phyloP scores from a whole-genome alignment of 2,888 invertebrate species.

The Malachius bipustulatus region DNA sequence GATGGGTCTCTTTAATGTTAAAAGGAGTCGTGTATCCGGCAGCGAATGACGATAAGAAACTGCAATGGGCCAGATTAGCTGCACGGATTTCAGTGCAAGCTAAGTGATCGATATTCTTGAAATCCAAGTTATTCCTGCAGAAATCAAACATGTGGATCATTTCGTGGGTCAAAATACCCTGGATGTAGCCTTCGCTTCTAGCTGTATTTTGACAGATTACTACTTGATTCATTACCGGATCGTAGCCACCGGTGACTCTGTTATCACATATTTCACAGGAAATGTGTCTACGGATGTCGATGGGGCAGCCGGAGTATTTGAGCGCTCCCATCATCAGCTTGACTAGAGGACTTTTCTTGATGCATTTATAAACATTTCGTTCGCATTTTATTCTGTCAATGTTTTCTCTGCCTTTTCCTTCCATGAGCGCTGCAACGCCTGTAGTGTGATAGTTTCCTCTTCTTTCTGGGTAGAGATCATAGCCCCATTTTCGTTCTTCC shows the following conservation, averaged over 20 bases:
- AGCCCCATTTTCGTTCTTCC: slow-evolving; percentile 48
- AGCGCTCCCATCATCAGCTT: slow-evolving; percentile 78
- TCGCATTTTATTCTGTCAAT: slow-evolving; percentile 69
- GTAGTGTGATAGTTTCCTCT: slow-evolving; percentile 57
- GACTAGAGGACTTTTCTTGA: slow-evolving; percentile 67
- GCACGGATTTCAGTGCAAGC: slow-evolving; percentile 94
- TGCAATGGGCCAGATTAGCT: slow-evolving; percentile 88
- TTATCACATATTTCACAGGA: slow-evolving; percentile 83
- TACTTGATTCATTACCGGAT: slow-evolving; percentile 74
- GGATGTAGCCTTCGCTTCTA: slow-evolving; percentile 53
- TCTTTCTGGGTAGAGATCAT: slow-evolving; percentile 75
- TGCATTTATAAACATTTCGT: slow-evolving; percentile 60
- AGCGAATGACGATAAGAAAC: slow-evolving; percentile 66
- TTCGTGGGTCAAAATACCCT: slow-evolving; percentile 80
- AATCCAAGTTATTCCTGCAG: slow-evolving; percentile 79
- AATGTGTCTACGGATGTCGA: slow-evolving; percentile 78
- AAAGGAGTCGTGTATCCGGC: slow-evolving; percentile 65
- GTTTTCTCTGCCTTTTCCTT: slow-evolving; percentile 56
- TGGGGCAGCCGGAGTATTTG: slow-evolving; percentile 64
- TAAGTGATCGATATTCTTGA: slow-evolving; percentile 79
- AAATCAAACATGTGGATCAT: slow-evolving; percentile 95
- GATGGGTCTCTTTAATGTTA: slow-evolving; percentile 62
- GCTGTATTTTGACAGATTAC: slow-evolving; percentile 86
- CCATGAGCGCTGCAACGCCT: slow-evolving; percentile 45
- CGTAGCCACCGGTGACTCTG: slow-evolving; percentile 83